A percentile compares a stretch with the other conserved stretches of the same genome.
phyloP scores from a whole-genome alignment of 2,113 vertebrate genomes.

The Anthoscopus minutus region DNA sequence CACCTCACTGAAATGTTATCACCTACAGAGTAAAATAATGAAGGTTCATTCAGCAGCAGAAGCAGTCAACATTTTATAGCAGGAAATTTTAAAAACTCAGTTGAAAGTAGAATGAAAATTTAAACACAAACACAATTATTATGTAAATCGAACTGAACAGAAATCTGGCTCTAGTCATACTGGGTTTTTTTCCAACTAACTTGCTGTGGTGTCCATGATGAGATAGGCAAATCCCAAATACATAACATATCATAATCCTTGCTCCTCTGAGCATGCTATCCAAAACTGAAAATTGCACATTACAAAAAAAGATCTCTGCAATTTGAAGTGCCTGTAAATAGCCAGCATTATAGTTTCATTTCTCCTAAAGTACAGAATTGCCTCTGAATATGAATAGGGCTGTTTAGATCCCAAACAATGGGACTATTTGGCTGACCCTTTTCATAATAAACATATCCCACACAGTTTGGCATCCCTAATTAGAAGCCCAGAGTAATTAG shows the following conservation, averaged over 20 bases:
- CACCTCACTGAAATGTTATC: not conserved
- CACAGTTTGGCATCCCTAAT: slow-evolving; percentile 28
- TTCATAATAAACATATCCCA: slow-evolving; percentile 47
- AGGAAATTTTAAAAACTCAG: not conserved
- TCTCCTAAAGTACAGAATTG: slow-evolving; percentile 19
- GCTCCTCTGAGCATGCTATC: not conserved
- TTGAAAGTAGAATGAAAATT: not conserved
- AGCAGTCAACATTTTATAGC: not conserved
- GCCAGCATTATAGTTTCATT: not conserved
- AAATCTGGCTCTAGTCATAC: not conserved
- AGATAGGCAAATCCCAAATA: not conserved
- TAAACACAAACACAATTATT: not conserved
- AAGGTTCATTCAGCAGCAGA: not conserved
- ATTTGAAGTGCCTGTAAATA: not conserved
- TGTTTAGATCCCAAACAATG: slow-evolving; percentile 35
- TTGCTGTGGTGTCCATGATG: not conserved
- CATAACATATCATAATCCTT: not conserved
- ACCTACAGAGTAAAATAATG: not conserved
- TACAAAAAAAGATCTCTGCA: not conserved
- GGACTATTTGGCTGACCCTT: not conserved
- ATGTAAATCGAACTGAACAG: not conserved
- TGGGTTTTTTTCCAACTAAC: not conserved
- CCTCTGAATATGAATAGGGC: slow-evolving; percentile 21
- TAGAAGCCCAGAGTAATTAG: slow-evolving; percentile 29
- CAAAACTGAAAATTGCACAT: not conserved